phyloP scores from a whole-genome alignment of 2,888 invertebrate genomes.

The Caenorhabditis afra region DNA sequence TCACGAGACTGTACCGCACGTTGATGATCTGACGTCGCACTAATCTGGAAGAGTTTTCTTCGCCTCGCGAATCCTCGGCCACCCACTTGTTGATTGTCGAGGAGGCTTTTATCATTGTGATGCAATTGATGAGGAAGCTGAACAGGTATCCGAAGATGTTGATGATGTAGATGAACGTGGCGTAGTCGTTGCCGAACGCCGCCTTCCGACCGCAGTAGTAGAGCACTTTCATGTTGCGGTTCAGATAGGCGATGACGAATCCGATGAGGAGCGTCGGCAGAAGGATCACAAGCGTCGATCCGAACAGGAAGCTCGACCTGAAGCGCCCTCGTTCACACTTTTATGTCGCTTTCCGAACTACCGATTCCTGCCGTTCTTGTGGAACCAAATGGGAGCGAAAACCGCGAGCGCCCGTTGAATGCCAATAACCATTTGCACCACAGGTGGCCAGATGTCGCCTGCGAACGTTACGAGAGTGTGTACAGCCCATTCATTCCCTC shows the following conservation, averaged over 20 bases:
- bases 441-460: constrained; percentile 70
- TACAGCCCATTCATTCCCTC: background rate
- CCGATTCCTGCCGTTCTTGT: constrained; percentile 59
- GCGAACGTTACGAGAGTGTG: background rate
- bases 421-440: constrained; percentile 65
- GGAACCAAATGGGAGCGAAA: constrained; percentile 62
- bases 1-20: constrained; percentile 67
- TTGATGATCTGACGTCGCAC: constrained; percentile 61
- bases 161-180: constrained; percentile 62
- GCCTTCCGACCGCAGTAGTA: constrained; percentile 73
- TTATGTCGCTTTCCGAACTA: background rate
- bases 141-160: constrained; percentile 65
- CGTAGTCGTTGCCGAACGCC: constrained; percentile 66
- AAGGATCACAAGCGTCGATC: constrained; percentile 48
- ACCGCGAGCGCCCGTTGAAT: constrained; percentile 61
- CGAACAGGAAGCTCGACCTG: constrained; percentile 52
- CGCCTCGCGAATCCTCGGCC: background rate
- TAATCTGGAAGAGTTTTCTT: constrained; percentile 45
- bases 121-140: constrained; percentile 63
- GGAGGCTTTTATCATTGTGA: constrained; percentile 55
- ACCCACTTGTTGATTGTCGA: constrained; percentile 57
- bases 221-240: constrained; percentile 45
- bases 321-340: constrained; percentile 1
- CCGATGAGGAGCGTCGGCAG: constrained; percentile 57
- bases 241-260: constrained; percentile 62